Conservation (phyloP, 2,888 invertebrate species). For the Alloplasta piceator region DNA sequence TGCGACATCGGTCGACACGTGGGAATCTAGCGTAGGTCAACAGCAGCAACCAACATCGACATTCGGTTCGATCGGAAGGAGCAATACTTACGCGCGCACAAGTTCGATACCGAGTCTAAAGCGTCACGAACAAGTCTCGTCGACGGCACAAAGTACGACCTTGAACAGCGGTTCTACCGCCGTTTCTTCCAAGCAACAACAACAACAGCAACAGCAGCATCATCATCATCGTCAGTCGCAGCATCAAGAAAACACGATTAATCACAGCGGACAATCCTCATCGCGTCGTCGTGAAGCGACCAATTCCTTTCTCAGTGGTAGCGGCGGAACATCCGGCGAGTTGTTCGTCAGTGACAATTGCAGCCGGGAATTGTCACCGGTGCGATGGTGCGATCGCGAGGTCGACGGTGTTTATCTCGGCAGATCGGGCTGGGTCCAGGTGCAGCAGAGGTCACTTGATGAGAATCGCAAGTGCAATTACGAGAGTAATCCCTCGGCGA, state of each 20-base stretch:
- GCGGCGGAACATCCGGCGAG: slow-evolving; percentile 83
- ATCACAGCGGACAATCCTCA: slow-evolving; percentile 72
- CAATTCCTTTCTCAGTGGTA: slow-evolving; percentile 79
- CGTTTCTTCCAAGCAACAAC: slow-evolving; percentile 79
- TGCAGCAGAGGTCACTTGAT: slow-evolving; percentile 85
- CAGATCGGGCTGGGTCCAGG: slow-evolving; percentile 86
- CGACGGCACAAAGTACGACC: slow-evolving; percentile 57
- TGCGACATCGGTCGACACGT: slow-evolving; percentile 85
- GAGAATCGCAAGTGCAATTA: slow-evolving; percentile 83
- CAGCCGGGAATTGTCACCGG: slow-evolving; percentile 85
- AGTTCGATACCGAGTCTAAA: slow-evolving; percentile 77
- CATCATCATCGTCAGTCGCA: slow-evolving; percentile 69
- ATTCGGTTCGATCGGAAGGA: slow-evolving; percentile 54
- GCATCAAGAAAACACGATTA: slow-evolving; percentile 70
- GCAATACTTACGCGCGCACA: slow-evolving; percentile 72
- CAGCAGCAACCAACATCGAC: slow-evolving; percentile 68
- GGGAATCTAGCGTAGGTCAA: slow-evolving; percentile 83
- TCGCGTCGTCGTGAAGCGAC: slow-evolving; percentile 76
- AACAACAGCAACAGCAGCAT: slow-evolving; percentile 56
- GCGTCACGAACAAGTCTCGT: slow-evolving; percentile 72
- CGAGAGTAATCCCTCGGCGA: slow-evolving; percentile 66
- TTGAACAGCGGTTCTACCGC: slow-evolving; percentile 74
- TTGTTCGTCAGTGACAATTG: slow-evolving; percentile 83
- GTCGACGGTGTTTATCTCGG: slow-evolving; percentile 86
- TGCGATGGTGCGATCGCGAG: slow-evolving; percentile 86